Conservation (phyloP, 2,888 invertebrate species). For the Calliphora vomitoria region DNA sequence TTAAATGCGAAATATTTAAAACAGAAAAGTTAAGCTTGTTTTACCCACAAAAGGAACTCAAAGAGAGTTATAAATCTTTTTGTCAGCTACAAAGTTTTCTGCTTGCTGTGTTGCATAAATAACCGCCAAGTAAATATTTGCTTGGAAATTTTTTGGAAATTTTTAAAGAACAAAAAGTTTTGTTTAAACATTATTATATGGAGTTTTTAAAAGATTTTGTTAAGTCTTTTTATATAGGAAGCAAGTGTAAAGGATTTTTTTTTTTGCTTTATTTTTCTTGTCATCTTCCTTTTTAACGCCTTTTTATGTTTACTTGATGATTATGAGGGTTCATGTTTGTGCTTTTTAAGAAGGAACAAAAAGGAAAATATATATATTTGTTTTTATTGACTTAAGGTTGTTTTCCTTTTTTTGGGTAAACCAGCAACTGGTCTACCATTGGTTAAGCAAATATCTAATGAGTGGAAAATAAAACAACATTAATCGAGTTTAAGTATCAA, state of each 20-base stretch:
- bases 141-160: neutral
- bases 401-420: conserved; percentile 5
- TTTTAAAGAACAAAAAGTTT: neutral
- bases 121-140: conserved; percentile 61
- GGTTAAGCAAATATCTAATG: neutral
- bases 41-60: neutral
- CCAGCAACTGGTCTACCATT: conserved; percentile 15
- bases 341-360: neutral
- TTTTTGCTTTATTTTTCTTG: neutral
- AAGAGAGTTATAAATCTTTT: conserved; percentile 45
- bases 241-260: neutral
- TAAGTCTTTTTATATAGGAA: neutral
- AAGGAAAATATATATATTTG: neutral
- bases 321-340: conserved; percentile 40
- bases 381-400: conserved; percentile 11
- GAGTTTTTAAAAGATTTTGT: conserved; percentile 13
- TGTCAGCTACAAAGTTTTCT: conserved; percentile 10
- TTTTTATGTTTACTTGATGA: conserved; percentile 19
- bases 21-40: neutral
- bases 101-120: neutral
- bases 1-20: conserved; percentile 35
- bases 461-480: neutral
- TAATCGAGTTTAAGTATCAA: neutral
- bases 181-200: neutral
- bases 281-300: conserved; percentile 19